Base-by-base conservation (phyloP, 2,888 invertebrate genomes). In the Hypsopygia costalis region DNA sequence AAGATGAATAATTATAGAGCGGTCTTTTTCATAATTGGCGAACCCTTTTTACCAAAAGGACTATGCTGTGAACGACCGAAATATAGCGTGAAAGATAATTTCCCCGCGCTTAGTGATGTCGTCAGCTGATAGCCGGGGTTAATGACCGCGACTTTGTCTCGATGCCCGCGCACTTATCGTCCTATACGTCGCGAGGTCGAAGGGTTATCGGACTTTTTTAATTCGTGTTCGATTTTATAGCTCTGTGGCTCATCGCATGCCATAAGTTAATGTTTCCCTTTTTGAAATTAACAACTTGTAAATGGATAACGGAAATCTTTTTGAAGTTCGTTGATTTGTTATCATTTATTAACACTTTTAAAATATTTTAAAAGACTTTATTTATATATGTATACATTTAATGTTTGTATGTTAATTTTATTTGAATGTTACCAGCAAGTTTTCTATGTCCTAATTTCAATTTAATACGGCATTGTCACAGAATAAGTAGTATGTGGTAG, bases 111-210 rank as follows among this genome's bases (percentile, higher is more conserved):
- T 70, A 66, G 63, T 71, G 81, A 78, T 85, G 82, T 82, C 82
- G 85, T 85, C 86, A 85, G 86, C 85, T 87, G 87, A 88, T 86
- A 87, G 74, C 59, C 41, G 71, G 69, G 86, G 83, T 80, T 69
- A 81, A 69, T 70, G 80, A 54, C 82, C 85, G 70, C 81, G 74
- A 81, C 83, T 81, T 82, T 81, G 85, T 82, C 81, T 81, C 80
- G 67, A 65, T 75, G 69, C 60, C 66, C 73, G 72, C 59, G 63
- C 69, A 71, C 74, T 70, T 80, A 80, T 78, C 81, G 71, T 61
- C 62, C 65, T 64, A 55, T 59, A 51, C 55, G 54, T 57, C 57
- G 58, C 59, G 65, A 73, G 78, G 80, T 78, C 73, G 71, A 59
- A 61, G 66, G 82, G 85, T 81, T 86, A 87, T 85, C 82, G 59